Conservation (phyloP, 2,113 vertebrate genomes). For the Eptesicus fuscus region DNA sequence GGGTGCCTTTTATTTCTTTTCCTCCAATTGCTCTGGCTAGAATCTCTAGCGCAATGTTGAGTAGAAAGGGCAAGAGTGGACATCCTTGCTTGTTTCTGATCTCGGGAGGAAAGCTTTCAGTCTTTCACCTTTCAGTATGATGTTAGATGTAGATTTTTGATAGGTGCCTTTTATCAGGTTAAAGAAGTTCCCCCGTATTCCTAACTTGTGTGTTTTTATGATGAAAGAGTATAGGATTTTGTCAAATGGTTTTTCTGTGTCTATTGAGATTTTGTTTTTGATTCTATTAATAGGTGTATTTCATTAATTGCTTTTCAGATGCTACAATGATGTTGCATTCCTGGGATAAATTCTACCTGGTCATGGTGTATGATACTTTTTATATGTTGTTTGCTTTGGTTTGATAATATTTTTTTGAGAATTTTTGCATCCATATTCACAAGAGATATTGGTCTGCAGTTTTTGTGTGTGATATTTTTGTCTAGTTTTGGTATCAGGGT, state of each 20-base stretch:
- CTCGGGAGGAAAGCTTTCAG: neutral
- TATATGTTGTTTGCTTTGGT: neutral
- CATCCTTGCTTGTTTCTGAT: neutral
- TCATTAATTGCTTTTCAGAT: neutral
- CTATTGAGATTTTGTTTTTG: neutral
- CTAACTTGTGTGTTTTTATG: neutral
- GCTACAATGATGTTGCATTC: conserved; percentile 10
- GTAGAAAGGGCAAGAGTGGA: neutral
- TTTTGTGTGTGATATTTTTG: neutral
- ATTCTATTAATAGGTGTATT: neutral
- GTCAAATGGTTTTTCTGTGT: neutral
- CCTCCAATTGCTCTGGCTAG: neutral
- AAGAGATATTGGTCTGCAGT: neutral
- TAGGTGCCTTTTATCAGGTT: neutral
- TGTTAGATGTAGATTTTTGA: neutral
- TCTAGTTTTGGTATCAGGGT: neutral
- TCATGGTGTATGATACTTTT: neutral
- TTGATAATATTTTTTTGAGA: neutral
- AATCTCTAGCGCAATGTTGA: neutral
- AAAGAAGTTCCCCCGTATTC: neutral
- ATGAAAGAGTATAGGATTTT: neutral
- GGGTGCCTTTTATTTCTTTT: neutral
- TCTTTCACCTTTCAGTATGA: neutral
- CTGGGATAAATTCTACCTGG: neutral
- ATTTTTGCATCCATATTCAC: neutral